phyloP scores from a whole-genome alignment of 2,888 invertebrate genomes.

The Minunthozetes semirufus region DNA sequence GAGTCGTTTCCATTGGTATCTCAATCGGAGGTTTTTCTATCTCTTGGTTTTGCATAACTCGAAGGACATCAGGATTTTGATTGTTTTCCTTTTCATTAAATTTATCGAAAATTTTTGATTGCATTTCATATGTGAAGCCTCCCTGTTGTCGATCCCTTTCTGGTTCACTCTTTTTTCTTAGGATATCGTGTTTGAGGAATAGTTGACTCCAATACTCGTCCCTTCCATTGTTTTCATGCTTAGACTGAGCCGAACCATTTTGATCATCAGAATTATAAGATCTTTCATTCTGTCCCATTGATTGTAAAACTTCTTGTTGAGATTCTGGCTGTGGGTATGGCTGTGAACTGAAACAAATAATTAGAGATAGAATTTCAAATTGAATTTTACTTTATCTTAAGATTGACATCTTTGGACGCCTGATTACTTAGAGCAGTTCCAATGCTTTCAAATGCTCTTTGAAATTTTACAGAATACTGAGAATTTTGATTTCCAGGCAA shows the following conservation, averaged over 20 bases:
- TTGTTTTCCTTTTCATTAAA: not conserved
- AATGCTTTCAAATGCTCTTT: constrained; percentile 23
- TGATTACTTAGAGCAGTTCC: constrained; percentile 18
- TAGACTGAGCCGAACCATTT: not conserved
- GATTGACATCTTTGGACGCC: not conserved
- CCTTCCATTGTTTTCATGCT: not conserved
- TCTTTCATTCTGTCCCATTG: not conserved
- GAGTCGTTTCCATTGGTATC: constrained; percentile 11
- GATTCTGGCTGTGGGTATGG: not conserved
- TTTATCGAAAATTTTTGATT: constrained; percentile 19
- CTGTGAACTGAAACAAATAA: not conserved
- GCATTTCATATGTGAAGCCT: not conserved
- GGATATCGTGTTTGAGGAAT: not conserved
- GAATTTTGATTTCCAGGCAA: not conserved
- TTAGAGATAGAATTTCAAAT: not conserved
- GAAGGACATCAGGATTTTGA: not conserved
- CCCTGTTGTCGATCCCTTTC: not conserved
- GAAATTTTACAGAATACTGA: constrained; percentile 15
- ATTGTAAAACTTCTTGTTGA: not conserved
- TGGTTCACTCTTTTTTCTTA: not conserved
- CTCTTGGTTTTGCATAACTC: not conserved
- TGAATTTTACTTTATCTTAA: not conserved
- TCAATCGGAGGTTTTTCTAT: not conserved
- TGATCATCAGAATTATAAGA: not conserved
- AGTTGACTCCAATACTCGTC: constrained; percentile 8